These are phyloP conservation scores for Xiphophorus birchmanni DNA, from an alignment of 2,797 vertebrate genomes.

Conservation along the genomic window DNA sequence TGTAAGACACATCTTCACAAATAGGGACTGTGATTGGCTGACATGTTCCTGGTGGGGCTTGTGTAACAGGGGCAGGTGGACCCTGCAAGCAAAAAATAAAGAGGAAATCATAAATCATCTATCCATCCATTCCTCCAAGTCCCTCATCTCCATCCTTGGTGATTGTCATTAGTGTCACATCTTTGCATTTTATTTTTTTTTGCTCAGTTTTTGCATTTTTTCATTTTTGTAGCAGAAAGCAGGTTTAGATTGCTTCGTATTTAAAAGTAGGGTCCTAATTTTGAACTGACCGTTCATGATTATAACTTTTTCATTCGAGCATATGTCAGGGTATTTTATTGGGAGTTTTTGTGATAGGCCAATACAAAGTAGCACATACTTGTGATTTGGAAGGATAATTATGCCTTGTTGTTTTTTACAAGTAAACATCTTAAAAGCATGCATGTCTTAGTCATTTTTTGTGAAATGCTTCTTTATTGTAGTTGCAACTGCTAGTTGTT, in stretches of 20 bases:
- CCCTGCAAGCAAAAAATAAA: constrained; percentile 22
- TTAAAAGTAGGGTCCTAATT: not conserved
- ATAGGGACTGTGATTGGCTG: constrained; percentile 51
- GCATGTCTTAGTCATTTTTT: not conserved
- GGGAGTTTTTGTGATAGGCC: not conserved
- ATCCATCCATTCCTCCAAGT: not conserved
- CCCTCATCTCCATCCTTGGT: not conserved
- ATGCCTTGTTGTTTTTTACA: not conserved
- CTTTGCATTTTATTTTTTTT: not conserved
- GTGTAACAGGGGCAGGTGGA: not conserved
- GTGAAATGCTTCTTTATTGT: not conserved
- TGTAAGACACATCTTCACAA: constrained; percentile 57
- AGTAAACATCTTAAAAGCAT: not conserved
- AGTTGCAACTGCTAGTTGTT: not conserved
- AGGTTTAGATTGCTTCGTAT: not conserved
- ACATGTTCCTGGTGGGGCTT: constrained; percentile 37
- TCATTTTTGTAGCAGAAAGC: not conserved
- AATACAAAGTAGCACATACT: not conserved
- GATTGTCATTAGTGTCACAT: not conserved
- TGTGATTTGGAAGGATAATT: not conserved
- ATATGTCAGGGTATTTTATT: not conserved
- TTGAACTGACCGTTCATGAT: not conserved
- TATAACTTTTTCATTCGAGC: not conserved
- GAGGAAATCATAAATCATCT: not conserved
- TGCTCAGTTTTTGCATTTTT: not conserved